Evolutionary conservation across 2,113 vertebrate genomes (phyloP), one percentile per base, ranked within the genome.

Genomic region (Gila orcuttii): DNA sequence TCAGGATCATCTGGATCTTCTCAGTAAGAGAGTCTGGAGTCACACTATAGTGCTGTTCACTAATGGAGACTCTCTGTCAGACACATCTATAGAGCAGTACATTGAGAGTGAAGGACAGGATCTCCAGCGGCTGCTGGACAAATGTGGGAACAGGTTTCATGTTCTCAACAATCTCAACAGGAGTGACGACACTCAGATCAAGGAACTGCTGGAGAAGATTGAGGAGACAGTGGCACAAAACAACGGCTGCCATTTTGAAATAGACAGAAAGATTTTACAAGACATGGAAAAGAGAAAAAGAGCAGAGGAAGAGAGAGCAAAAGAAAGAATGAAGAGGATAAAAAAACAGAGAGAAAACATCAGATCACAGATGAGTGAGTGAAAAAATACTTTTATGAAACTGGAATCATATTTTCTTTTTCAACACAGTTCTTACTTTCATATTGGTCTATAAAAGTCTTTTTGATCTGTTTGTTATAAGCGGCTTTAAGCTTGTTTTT

Each of bases 21-120:
- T 80, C 1, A 1, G 78, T 45, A 23, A 80, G 59, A 45, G 59
- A 42, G 59, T 80, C 36, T 80, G 78, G 78, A 80, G 59, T 62
- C 78, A 62, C 36, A 62, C 59, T 45, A 80, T 80, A 45, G 78
- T 45, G 25, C 50, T 78, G 25, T 78, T 78, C 28, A 78, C 47
- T 5, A 0, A 0, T 52, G 75, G 75, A 52, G 78, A 80, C 78
- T 42, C 12, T 62, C 33, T 80, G 23, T 28, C 19, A 36, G 78
- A 80, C 57, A 80, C 36, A 60, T 62, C 57, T 62, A 80, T 80
- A 60, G 78, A 80, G 57, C 21, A 80, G 13, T 13, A 80, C 78
- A 80, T 80, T 62, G 78, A 80, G 57, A 80, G 78, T 4, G 78
- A 80, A 80, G 78, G 78, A 7, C 33, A 80, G 55, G 78, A 60